Conservation (phyloP, 2,113 vertebrate species). For the Nannospalax galili region DNA sequence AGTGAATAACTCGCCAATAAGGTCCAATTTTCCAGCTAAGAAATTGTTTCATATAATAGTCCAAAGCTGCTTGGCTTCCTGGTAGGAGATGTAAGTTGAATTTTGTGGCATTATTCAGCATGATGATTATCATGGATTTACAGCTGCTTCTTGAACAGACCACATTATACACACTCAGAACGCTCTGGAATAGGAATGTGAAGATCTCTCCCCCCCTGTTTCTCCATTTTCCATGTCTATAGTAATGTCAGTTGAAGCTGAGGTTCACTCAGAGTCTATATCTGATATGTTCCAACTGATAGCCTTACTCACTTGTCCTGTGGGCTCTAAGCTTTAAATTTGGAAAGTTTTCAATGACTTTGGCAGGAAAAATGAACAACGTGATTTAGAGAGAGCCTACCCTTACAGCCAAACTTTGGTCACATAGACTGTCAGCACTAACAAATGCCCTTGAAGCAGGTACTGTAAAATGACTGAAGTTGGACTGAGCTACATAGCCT, state of each 20-base stretch:
- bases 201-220: neutral
- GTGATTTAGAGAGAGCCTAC: constrained; percentile 65
- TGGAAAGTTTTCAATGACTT: constrained; percentile 76
- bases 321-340: constrained; percentile 71
- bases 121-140: constrained; percentile 76
- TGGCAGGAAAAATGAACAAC: constrained; percentile 75
- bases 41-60: constrained; percentile 75
- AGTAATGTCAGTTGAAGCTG: constrained; percentile 61
- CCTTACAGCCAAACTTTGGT: constrained; percentile 70
- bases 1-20: constrained; percentile 61
- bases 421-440: constrained; percentile 66
- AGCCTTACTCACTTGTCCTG: constrained; percentile 72
- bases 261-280: constrained; percentile 59
- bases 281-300: constrained; percentile 75
- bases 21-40: constrained; percentile 72
- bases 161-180: constrained; percentile 44
- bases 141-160: constrained; percentile 76
- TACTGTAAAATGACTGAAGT: constrained; percentile 42
- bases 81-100: constrained; percentile 63
- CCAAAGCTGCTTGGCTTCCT: constrained; percentile 69
- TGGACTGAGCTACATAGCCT: constrained; percentile 40
- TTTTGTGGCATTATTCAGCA: constrained; percentile 67
- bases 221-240: constrained; percentile 29
- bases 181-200: constrained; percentile 53
- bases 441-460: constrained; percentile 79